Evolutionary conservation across 2,797 vertebrate species (phyloP), one percentile per base, ranked within the genome.

Genomic region (Halcyon smyrnensis): DNA sequence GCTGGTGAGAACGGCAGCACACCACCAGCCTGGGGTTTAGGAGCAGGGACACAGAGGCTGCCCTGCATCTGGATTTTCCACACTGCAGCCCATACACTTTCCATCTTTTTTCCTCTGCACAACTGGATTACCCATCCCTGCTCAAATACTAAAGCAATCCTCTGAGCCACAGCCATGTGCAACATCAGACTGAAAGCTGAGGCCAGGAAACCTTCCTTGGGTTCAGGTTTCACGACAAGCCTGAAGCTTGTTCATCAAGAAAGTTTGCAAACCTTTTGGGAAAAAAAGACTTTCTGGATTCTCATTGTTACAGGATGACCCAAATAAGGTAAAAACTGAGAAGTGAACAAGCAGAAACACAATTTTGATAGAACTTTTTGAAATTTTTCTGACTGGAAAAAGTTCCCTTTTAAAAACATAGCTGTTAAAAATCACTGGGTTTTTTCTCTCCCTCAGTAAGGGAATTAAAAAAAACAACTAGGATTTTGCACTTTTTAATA

Each of bases 121-220:
- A 93, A 96, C 91, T 92, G 81, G 59, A 83, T 94, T 96, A 89
- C 93, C 86, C 94, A 90, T 94, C 56, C 71, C 64, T 82, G 51
- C 62, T 82, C 79, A 83, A 91, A 63, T 11, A 75, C 75, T 87
- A 89, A 90, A 92, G 71, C 63, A 87, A 62, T 46, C 34, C 71
- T 84, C 67, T 54, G 81, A 92, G 85, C 87, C 94, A 94, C 75
- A 89, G 81, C 93, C 89, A 87, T 71, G 69, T 89, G 94, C 93
- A 94, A 90, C 50, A 81, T 91, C 83, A 94, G 92, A 86, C 68
- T 83, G 83, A 90, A 95, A 95, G 77, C 77, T 54, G 93, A 93
- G 94, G 94, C 95, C 95, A 94, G 95, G 93, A 97, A 96, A 95
- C 83, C 93, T 95, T 93, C 34, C 89, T 86, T 84, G 65, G 83